These are phyloP conservation scores for Oncorhynchus clarkii DNA, from an alignment of 2,113 vertebrate genomes.

Conservation along the genomic window DNA sequence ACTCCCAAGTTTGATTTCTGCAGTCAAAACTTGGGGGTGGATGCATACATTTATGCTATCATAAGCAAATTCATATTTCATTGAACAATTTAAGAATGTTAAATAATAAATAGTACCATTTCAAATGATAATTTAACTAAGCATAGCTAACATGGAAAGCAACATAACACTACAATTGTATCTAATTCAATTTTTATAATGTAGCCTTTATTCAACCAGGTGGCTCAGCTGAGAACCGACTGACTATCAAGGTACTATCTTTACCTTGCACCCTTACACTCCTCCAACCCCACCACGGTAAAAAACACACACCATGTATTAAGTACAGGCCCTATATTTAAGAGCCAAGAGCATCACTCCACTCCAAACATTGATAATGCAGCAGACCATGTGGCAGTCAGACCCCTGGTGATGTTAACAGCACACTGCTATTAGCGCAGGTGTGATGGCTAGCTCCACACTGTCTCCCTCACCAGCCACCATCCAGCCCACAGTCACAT, in stretches of 20 bases:
- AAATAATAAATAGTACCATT: neutral
- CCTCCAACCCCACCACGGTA: no score
- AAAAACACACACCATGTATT: no score
- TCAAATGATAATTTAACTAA: neutral
- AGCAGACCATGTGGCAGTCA: constrained; percentile 47
- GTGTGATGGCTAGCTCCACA: constrained; percentile 63
- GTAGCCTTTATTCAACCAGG: constrained; percentile 58
- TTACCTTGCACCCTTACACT: neutral
- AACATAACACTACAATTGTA: neutral
- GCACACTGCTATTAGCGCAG: constrained; percentile 71
- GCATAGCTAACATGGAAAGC: neutral
- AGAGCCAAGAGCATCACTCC: constrained; percentile 52
- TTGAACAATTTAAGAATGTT: no score
- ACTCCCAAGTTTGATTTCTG: no score
- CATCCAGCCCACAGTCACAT: constrained; percentile 61
- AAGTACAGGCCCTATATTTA: constrained; percentile 57
- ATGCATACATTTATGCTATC: no score
- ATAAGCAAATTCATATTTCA: no score
- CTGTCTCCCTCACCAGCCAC: no score
- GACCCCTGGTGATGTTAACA: constrained; percentile 65
- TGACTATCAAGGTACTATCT: constrained; percentile 25
- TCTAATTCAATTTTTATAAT: neutral
- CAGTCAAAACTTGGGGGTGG: no score
- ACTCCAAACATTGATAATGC: constrained; percentile 65
- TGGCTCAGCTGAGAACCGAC: constrained; percentile 47